A percentile compares a stretch with the other conserved stretches of the same genome.
Conservation (phyloP, 2,888 invertebrate genomes). For the Apoderus coryli region DNA sequence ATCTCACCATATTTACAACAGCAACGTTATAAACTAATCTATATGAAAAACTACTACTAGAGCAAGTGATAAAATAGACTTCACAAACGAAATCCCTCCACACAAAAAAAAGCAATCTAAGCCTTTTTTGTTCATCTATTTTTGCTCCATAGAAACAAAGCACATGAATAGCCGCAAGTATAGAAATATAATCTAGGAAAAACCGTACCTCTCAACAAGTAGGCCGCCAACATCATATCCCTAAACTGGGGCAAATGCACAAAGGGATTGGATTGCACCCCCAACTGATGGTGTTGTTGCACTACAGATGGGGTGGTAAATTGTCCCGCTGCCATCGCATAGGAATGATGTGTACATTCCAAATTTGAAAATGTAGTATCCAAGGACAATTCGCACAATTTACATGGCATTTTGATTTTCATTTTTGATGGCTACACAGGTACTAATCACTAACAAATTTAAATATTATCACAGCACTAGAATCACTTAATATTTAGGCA, state of each 20-base stretch:
- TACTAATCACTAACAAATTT: too few relatives aligned
- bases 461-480: slow-evolving; percentile 6
- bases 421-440: slow-evolving; percentile 15
- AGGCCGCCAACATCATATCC: slow-evolving; percentile 50
- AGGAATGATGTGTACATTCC: slow-evolving; percentile 27
- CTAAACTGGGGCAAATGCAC: slow-evolving; percentile 40
- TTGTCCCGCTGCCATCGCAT: slow-evolving; percentile 21
- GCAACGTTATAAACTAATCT: too few relatives aligned
- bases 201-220: slow-evolving; percentile 49
- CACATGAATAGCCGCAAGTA: too few relatives aligned
- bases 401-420: slow-evolving; percentile 31
- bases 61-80: too few relatives aligned
- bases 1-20: too few relatives aligned
- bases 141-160: too few relatives aligned
- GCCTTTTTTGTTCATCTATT: too few relatives aligned
- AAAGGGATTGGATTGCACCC: slow-evolving; percentile 34
- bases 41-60: too few relatives aligned
- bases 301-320: slow-evolving; percentile 21
- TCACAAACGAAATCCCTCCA: too few relatives aligned
- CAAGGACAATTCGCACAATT: slow-evolving; percentile 30
- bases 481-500: background rate
- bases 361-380: slow-evolving; percentile 24
- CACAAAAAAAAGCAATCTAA: too few relatives aligned
- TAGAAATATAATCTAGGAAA: too few relatives aligned
- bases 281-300: slow-evolving; percentile 25